Evolutionary conservation across 2,888 invertebrate genomes (phyloP).

Genomic region (Drosophila infuscata): DNA sequence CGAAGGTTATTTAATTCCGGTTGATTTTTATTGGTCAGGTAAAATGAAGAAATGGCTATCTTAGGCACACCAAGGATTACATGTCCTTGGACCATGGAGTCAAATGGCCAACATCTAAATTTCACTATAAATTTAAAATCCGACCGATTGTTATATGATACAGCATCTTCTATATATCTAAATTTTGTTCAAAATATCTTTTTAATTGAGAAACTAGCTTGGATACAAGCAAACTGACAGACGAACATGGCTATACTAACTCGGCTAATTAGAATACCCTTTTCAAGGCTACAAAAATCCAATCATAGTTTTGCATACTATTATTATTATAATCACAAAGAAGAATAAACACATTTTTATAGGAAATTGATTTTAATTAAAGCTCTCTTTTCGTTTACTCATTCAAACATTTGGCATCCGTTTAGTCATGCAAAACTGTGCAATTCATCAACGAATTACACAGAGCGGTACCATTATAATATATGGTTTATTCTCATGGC

Average conservation of each 20-base stretch:
- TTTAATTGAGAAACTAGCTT: too few species aligned
- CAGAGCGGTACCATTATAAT: conserved; percentile 33
- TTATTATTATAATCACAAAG: not conserved
- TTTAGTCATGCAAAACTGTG: conserved; percentile 50
- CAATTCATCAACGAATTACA: conserved; percentile 52
- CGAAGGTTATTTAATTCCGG: not conserved
- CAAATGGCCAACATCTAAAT: not conserved
- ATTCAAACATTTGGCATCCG: conserved; percentile 31
- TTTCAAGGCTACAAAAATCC: not conserved
- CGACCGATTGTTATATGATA: not conserved
- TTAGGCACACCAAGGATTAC: not conserved
- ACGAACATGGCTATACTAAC: not conserved
- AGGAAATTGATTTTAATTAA: not conserved
- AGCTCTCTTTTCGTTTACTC: conserved; percentile 6
- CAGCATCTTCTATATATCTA: not conserved
- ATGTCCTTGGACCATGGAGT: not conserved
- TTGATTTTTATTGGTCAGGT: not conserved
- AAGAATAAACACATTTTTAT: not conserved
- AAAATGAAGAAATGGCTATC: not conserved
- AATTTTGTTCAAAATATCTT: not conserved
- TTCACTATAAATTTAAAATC: not conserved
- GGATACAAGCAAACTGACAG: not conserved
- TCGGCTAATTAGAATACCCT: not conserved
- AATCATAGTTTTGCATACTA: not conserved
- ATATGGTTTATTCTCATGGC: conserved; percentile 54